These are phyloP conservation scores for Dexiosoma caninum DNA, from an alignment of 2,888 invertebrate genomes.

Conservation along the genomic window DNA sequence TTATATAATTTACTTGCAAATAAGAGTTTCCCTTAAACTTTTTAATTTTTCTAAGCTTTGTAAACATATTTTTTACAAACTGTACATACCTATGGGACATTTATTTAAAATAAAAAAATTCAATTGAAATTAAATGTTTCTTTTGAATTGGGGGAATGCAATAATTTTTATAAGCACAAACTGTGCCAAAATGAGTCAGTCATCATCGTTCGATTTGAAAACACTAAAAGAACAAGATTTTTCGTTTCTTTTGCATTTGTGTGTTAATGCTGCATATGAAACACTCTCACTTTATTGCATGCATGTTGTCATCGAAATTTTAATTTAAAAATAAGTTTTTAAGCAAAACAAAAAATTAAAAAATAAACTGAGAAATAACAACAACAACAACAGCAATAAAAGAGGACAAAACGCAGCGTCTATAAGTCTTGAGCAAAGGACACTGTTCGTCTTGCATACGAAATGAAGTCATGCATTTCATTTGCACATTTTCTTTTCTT, in stretches of 20 bases:
- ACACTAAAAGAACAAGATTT: background rate
- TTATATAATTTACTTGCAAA: too few relatives aligned
- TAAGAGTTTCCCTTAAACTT: too few relatives aligned
- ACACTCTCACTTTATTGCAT: slow-evolving; percentile 28
- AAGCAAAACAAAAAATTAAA: background rate
- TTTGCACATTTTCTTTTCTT: slow-evolving; percentile 27
- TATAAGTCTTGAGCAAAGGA: slow-evolving; percentile 14
- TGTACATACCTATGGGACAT: too few relatives aligned
- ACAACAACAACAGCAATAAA: too few relatives aligned
- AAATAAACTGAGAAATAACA: background rate
- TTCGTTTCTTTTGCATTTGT: background rate
- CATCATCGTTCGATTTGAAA: slow-evolving; percentile 22
- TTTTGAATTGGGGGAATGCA: background rate
- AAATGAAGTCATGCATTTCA: slow-evolving; percentile 61
- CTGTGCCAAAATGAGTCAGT: slow-evolving; percentile 62
- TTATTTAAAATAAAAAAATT: too few relatives aligned
- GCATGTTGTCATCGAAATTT: slow-evolving; percentile 36
- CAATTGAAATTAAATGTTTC: too few relatives aligned
- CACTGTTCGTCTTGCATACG: background rate
- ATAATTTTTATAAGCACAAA: background rate
- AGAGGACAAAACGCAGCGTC: background rate
- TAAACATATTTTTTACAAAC: too few relatives aligned
- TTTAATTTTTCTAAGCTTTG: too few relatives aligned
- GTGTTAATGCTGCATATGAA: slow-evolving; percentile 11
- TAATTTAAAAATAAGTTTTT: slow-evolving; percentile 27